Conservation (phyloP, 2,797 vertebrate genomes). For the Gambelia wislizenii region DNA sequence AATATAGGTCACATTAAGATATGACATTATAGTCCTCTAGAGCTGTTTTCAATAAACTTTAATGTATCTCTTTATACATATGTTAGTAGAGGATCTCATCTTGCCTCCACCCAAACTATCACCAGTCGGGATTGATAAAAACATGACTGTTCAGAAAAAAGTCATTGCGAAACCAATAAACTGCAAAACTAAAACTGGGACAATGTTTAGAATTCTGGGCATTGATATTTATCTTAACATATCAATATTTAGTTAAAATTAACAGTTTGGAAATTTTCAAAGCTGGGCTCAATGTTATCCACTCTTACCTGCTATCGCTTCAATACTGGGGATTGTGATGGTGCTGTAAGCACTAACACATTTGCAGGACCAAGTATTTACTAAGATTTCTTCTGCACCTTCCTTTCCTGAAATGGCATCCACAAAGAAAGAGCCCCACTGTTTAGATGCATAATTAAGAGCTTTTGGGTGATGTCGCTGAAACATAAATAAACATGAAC, state of each 20-base stretch:
- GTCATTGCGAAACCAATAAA: not conserved
- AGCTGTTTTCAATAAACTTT: too few relatives aligned
- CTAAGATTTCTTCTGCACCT: conserved; percentile 80
- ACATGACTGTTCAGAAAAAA: not conserved
- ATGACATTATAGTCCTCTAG: not conserved
- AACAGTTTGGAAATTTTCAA: not conserved
- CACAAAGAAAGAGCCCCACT: conserved; percentile 95
- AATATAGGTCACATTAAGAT: not conserved
- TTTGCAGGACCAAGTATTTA: conserved; percentile 89
- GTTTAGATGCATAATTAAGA: conserved; percentile 85
- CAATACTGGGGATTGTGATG: conserved; percentile 92
- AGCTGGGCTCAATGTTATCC: not conserved
- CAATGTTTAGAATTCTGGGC: not conserved
- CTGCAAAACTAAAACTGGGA: not conserved
- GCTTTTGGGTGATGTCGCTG: conserved; percentile 85
- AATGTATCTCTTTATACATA: not conserved
- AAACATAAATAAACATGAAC: conserved; percentile 48
- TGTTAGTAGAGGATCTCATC: not conserved
- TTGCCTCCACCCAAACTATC: not conserved
- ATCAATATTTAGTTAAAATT: conserved; percentile 1
- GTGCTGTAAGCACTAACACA: conserved; percentile 93
- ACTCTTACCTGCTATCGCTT: conserved; percentile 91
- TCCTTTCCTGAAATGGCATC: conserved; percentile 80
- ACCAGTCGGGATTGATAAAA: not conserved
- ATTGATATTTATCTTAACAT: not conserved